These are phyloP conservation scores for Synodontis membranacea DNA, from an alignment of 2,113 vertebrate genomes.

Conservation along the genomic window DNA sequence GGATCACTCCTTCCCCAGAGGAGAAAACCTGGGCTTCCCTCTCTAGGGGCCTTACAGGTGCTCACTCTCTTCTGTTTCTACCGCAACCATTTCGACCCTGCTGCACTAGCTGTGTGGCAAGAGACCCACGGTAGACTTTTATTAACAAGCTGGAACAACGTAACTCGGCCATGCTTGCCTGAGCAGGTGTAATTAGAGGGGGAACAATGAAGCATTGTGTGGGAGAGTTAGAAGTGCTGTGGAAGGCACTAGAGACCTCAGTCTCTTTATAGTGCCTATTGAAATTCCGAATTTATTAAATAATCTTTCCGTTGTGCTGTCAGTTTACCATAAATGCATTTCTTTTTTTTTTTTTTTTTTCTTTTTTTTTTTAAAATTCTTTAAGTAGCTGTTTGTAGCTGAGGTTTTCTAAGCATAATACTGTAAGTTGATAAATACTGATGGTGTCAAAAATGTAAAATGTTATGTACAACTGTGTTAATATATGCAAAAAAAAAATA, in stretches of 20 bases:
- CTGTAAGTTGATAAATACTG: neutral
- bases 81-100: constrained; percentile 70
- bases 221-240: constrained; percentile 55
- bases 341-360: too few relatives aligned
- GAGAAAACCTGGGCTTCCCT: constrained; percentile 41
- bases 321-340: neutral
- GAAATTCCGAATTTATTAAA: constrained; percentile 60
- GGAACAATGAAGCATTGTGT: constrained; percentile 55
- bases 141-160: constrained; percentile 65
- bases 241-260: constrained; percentile 47
- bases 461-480: neutral
- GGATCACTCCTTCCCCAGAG: constrained; percentile 38
- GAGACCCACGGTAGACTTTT: constrained; percentile 68
- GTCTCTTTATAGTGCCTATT: constrained; percentile 62
- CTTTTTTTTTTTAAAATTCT: neutral
- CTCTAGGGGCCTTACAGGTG: constrained; percentile 41
- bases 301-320: constrained; percentile 32
- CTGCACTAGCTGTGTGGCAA: constrained; percentile 65
- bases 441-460: neutral
- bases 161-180: constrained; percentile 67
- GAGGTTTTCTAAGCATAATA: neutral
- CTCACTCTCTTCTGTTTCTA: constrained; percentile 77
- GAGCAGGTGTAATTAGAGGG: constrained; percentile 70
- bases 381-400: neutral
- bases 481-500: constrained; percentile 9